A percentile compares a stretch with the other conserved stretches of the same genome.
Evolutionary conservation across 2,797 vertebrate genomes (phyloP).

Genomic region (Trachurus trachurus): DNA sequence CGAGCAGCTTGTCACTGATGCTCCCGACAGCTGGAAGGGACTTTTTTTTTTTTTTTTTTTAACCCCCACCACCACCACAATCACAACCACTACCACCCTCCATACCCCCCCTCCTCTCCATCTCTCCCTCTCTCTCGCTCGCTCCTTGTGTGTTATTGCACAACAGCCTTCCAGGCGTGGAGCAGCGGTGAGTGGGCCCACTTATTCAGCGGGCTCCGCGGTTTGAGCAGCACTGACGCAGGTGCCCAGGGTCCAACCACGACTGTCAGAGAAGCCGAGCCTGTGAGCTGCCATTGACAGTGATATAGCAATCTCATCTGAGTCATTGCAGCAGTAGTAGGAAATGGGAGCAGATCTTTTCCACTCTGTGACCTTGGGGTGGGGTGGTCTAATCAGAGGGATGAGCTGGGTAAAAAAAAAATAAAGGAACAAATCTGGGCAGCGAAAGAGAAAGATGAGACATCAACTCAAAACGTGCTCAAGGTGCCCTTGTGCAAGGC

Average conservation of each 20-base stretch:
- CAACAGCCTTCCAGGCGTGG: slow-evolving; percentile 61
- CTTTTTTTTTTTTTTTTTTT: slow-evolving; percentile 7
- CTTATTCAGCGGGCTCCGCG: slow-evolving; percentile 46
- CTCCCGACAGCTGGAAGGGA: slow-evolving; percentile 64
- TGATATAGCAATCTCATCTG: slow-evolving; percentile 71
- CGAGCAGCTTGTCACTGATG: slow-evolving; percentile 69
- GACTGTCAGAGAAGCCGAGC: slow-evolving; percentile 60
- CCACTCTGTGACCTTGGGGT: slow-evolving; percentile 76
- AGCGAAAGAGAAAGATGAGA: slow-evolving; percentile 11
- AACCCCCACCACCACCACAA: neutral
- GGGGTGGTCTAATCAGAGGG: slow-evolving; percentile 48
- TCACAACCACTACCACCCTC: too few relatives aligned
- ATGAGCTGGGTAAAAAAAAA: neutral
- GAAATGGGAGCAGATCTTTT: slow-evolving; percentile 56
- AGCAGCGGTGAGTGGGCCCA: slow-evolving; percentile 61
- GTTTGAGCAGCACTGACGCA: slow-evolving; percentile 70
- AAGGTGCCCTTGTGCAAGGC: slow-evolving; percentile 65
- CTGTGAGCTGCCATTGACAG: slow-evolving; percentile 64
- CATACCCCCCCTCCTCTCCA: neutral
- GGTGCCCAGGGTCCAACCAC: slow-evolving; percentile 70
- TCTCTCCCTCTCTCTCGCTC: neutral
- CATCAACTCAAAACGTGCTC: slow-evolving; percentile 23
- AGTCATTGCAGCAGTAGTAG: slow-evolving; percentile 69
- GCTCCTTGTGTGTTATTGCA: slow-evolving; percentile 62
- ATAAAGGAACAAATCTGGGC: neutral